A percentile compares a stretch with the other conserved stretches of the same genome.
Evolutionary conservation across 2,113 vertebrate genomes (phyloP).

Genomic region (Maccullochella peelii): DNA sequence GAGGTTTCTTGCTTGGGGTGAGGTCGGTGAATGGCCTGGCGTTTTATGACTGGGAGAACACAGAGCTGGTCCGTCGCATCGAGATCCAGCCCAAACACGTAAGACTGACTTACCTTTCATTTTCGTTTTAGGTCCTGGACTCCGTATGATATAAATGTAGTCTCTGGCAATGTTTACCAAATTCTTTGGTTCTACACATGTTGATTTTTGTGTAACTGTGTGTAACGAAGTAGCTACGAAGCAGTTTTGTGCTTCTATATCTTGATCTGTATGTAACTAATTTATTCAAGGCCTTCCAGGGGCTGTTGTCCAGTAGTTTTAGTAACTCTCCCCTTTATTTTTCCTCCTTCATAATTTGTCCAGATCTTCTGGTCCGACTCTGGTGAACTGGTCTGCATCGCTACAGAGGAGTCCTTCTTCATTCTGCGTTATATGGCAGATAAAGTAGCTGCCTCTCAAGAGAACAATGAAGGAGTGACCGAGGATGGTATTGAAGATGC

Average conservation of each 20-base stretch:
- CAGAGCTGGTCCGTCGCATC: conserved; percentile 95
- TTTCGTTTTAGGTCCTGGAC: background rate
- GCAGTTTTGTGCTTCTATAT: background rate
- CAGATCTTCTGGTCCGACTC: conserved; percentile 99
- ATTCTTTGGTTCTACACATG: background rate
- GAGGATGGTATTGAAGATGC: conserved; percentile 99
- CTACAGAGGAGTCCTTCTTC: conserved; percentile 99
- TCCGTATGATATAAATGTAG: background rate
- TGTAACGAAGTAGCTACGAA: background rate
- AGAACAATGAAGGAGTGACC: conserved; percentile 96
- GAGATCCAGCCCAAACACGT: conserved; percentile 99
- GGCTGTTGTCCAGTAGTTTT: background rate
- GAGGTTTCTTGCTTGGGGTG: conserved; percentile 95
- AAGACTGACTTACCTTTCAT: conserved; percentile 57
- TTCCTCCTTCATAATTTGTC: background rate
- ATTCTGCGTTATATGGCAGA: conserved; percentile 96
- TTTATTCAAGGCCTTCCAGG: background rate
- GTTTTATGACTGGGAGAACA: conserved; percentile 99
- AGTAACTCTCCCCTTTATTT: background rate
- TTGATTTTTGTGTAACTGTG: background rate
- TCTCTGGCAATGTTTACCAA: background rate
- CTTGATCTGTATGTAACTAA: background rate
- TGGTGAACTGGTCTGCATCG: conserved; percentile 98
- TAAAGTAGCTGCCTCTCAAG: conserved; percentile 95
- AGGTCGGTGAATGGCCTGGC: conserved; percentile 96